Percentiles rank a stretch among this genome's conserved stretches.
These are phyloP conservation scores for Ianthella basta DNA, from an alignment of 37 sponge, comb jelly and placozoan species.

Conservation along the genomic window DNA sequence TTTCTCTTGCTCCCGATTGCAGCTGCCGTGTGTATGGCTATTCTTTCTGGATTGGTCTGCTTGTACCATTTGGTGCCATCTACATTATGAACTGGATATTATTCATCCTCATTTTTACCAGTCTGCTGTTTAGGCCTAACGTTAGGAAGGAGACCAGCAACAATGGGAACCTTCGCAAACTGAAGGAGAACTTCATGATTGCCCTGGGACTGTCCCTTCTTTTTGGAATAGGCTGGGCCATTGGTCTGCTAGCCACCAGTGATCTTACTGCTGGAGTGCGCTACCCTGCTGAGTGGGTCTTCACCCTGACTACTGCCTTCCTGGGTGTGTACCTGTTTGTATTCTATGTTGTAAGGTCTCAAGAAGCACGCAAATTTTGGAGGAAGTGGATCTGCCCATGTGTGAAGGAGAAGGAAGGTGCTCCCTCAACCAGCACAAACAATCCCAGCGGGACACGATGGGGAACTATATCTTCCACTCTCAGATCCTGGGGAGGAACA, in stretches of 20 bases:
- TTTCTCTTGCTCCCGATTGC: neutral
- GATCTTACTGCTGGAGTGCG: constrained; percentile 2
- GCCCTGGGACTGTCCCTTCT: constrained; percentile 53
- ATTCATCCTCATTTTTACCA: constrained; percentile 37
- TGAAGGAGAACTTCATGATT: constrained; percentile 28
- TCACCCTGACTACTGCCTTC: constrained; percentile 38
- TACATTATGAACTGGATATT: constrained; percentile 56
- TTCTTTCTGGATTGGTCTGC: constrained; percentile 52
- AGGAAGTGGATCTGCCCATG: neutral
- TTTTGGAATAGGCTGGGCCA: constrained; percentile 53
- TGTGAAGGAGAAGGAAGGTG: too few relatives aligned
- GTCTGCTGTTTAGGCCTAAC: neutral
- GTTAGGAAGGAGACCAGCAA: too few relatives aligned
- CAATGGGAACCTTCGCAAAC: too few relatives aligned
- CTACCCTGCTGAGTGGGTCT: constrained; percentile 45
- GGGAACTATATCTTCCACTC: too few relatives aligned
- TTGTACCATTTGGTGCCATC: constrained; percentile 40
- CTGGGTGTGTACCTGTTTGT: constrained; percentile 28
- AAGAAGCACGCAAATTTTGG: constrained; percentile 37
- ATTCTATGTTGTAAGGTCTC: neutral
- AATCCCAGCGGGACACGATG: too few relatives aligned
- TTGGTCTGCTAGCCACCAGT: constrained; percentile 46
- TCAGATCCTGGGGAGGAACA: too few relatives aligned
- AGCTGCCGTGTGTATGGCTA: constrained; percentile 46
- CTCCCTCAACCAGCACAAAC: too few relatives aligned